Base-by-base conservation (phyloP, 2,888 invertebrate species). In the Hemistola chrysoprasaria region DNA sequence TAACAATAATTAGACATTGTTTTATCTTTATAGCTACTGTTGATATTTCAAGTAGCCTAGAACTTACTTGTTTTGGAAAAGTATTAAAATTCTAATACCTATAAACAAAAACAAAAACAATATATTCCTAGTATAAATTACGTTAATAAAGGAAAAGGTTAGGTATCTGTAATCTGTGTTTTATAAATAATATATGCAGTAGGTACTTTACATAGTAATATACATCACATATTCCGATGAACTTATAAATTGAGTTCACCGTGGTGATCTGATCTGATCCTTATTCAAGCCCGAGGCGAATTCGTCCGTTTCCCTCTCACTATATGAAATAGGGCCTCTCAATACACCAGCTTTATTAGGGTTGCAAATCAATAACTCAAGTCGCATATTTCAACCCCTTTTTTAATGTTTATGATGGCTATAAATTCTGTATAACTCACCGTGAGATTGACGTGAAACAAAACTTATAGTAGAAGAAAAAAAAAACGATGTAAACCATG, bases 331-430 rank as follows among this genome's bases (percentile, higher is more conserved):
- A 73, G 81, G 79, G 74, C 59, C 63, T 76, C 64, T 74, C 74
- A 69, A 75, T 75, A 74, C 71, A 71, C 71, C 75, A 76, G 75
- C 79, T 84, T 83, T 83, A 83, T 83, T 75, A 76, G 85, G 85
- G 85, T 78, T 69, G 69, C 68, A 72, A 84, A 83, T 84, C 85
- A 79, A 85, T 83, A 78, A 70, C 59, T 56, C 58, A 59, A 61
- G 63, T 62, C 62, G 56, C 57, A 71, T 62, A 65, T 66, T 66
- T 64, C 59, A 60, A 65, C 67, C 74, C 73, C 67, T 61, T 67
- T 70, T 65, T 60, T 63, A 70, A 69, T 59, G 43, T 69, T 67
- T 68, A 77, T 66, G 58, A 57, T 56, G 11, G 39, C 40, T 34
- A 53, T 61, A 61, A 59, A 64, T 58, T 59, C 23, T 48, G 33